phyloP scores from a whole-genome alignment of 2,113 vertebrate species.

The Passer montanus region DNA sequence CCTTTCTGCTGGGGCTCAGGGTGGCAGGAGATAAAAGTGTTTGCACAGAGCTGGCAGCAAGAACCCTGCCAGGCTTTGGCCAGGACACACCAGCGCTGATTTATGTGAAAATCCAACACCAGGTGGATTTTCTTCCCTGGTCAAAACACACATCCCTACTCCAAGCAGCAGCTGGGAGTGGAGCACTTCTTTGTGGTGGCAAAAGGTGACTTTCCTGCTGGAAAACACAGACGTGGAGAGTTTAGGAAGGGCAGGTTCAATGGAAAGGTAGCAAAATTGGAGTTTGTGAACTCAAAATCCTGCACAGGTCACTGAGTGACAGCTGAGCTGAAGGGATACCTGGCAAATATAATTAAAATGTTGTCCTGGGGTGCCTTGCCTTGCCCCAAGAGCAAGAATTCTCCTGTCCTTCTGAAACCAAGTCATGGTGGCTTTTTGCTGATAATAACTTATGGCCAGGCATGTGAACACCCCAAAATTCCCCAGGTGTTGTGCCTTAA shows the following conservation, averaged over 20 bases:
- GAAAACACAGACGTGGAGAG: rapidly evolving
- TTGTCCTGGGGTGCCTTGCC: neutral
- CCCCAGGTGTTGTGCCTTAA: too few relatives aligned
- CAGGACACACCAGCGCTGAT: rapidly evolving
- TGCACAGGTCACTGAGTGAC: rapidly evolving
- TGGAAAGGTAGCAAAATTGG: neutral
- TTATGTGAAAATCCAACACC: neutral
- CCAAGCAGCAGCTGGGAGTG: neutral
- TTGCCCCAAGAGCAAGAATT: neutral
- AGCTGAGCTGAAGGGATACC: neutral
- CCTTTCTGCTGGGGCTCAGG: neutral
- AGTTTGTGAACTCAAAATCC: neutral
- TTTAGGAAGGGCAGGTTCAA: neutral
- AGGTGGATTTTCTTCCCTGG: neutral
- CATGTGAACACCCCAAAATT: neutral
- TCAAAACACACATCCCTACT: rapidly evolving
- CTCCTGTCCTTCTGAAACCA: neutral
- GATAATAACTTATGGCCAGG: neutral
- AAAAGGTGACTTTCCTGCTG: neutral
- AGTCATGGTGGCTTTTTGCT: neutral
- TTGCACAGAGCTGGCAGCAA: neutral
- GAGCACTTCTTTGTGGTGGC: neutral
- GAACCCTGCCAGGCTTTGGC: neutral
- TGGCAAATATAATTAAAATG: neutral
- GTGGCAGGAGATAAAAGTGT: neutral